Base-by-base conservation (phyloP, 2,797 vertebrate species). In the Neoniphon sammara region DNA sequence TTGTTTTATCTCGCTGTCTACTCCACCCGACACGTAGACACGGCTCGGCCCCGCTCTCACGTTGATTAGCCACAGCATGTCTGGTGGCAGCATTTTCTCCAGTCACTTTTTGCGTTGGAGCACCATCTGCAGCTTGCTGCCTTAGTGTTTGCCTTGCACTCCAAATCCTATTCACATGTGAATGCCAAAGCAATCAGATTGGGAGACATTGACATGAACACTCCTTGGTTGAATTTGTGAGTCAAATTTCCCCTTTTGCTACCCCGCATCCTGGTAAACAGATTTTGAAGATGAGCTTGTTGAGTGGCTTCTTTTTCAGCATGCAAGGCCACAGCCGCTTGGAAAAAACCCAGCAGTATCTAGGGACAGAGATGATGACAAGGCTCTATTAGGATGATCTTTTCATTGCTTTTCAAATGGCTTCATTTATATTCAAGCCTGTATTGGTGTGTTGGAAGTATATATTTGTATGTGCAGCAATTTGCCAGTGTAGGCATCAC, bases 101-200 rank as follows among this genome's bases (percentile, higher is more conserved):
- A 36, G 59, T 76, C 63, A 30, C 70, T 78, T 56, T 27, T 70
- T 67, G 85, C 65, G 1, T 61, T 20, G 70, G 65, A 71, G 80
- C 73, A 50, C 85, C 90, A 88, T 91, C 86, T 90, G 90, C 85
- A 83, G 73, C 70, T 55, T 5, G 0, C 66, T 47, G 77, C 79
- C 68, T 69, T 67, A 2, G 21, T 82, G 85, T 91, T 88, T 87
- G 80, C 82, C 77, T 86, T 76, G n/a, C 84, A 73, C 86, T 89
- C 84, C 86, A 74, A 60, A 46, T 86, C 76, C 85, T 77, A 77
- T 89, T 91, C 85, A 88, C 78, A 88, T 73, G 81, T 34, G 79
- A 79, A 80, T 78, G 88, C 90, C 92, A 90, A 88, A 89, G 93
- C 89, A 91, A 90, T 92, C 89, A 87, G 87, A 87, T 69, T 71